Conservation (phyloP, 2,797 vertebrate genomes). For the Rhinella marina region DNA sequence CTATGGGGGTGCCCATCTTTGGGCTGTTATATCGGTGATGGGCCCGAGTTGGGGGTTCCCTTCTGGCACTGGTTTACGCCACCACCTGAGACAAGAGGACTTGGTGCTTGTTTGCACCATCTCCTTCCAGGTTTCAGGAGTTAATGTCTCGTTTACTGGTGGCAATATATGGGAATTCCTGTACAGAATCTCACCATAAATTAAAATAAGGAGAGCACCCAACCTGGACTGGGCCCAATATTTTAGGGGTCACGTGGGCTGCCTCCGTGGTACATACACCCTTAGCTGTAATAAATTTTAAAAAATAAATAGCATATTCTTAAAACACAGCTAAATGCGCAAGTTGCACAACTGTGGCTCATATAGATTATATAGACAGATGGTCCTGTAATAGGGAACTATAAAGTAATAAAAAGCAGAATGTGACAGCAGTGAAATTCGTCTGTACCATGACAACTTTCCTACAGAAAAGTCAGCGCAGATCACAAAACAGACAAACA, state of each 20-base stretch:
- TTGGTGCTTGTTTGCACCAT: neutral
- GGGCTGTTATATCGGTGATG: neutral
- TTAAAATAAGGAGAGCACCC: neutral
- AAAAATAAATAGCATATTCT: neutral
- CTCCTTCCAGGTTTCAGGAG: neutral
- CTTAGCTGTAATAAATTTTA: neutral
- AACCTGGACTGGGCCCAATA: neutral
- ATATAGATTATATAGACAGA: slow-evolving; percentile 7
- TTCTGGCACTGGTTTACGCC: neutral
- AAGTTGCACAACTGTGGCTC: neutral
- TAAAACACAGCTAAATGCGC: neutral
- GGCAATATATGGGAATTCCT: neutral
- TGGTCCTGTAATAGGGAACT: neutral
- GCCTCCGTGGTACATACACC: neutral
- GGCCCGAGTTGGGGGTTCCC: too few relatives aligned
- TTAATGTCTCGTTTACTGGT: neutral
- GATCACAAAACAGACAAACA: slow-evolving; percentile 19
- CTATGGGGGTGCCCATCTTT: too few relatives aligned
- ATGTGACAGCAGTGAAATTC: neutral
- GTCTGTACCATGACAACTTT: neutral
- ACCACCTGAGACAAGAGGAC: neutral
- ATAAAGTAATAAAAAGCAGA: slow-evolving; percentile 2
- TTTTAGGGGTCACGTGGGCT: neutral
- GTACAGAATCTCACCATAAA: neutral
- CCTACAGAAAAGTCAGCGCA: neutral